Conservation (phyloP, 2,888 invertebrate genomes). For the Dendrolimus pini region DNA sequence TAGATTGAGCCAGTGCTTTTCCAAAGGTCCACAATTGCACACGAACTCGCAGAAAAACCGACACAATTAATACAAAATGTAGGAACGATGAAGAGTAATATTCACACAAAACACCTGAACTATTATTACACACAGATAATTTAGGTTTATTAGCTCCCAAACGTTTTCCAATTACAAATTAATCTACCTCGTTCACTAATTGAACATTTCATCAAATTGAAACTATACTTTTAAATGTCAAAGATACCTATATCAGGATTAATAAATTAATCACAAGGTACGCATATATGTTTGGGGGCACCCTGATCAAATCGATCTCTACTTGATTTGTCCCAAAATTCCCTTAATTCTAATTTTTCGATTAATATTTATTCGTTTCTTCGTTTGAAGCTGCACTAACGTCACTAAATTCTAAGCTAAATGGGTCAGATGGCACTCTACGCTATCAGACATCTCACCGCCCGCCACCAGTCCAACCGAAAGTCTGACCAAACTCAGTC, state of each 20-base stretch:
- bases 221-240: no score
- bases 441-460: slow-evolving; percentile 47
- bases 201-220: no score
- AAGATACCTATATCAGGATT: no score
- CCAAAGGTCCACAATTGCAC: slow-evolving; percentile 48
- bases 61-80: slow-evolving; percentile 68
- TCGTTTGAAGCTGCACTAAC: slow-evolving; percentile 66
- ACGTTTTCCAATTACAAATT: background rate
- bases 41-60: slow-evolving; percentile 59
- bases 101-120: slow-evolving; percentile 35
- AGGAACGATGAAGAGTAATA: slow-evolving; percentile 56
- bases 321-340: slow-evolving; percentile 33
- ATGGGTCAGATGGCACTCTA: slow-evolving; percentile 68
- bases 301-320: background rate
- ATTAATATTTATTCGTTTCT: slow-evolving; percentile 65
- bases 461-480: slow-evolving; percentile 19
- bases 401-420: slow-evolving; percentile 64
- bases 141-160: slow-evolving; percentile 29
- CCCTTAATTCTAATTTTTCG: slow-evolving; percentile 62
- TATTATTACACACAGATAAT: slow-evolving; percentile 23
- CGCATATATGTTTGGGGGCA: slow-evolving; percentile 1
- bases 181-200: no score
- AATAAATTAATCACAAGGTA: no score
- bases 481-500: slow-evolving; percentile 18
- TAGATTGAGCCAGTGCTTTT: slow-evolving; percentile 73